Conservation (phyloP, 2,888 invertebrate species). For the Epinotia nisella region DNA sequence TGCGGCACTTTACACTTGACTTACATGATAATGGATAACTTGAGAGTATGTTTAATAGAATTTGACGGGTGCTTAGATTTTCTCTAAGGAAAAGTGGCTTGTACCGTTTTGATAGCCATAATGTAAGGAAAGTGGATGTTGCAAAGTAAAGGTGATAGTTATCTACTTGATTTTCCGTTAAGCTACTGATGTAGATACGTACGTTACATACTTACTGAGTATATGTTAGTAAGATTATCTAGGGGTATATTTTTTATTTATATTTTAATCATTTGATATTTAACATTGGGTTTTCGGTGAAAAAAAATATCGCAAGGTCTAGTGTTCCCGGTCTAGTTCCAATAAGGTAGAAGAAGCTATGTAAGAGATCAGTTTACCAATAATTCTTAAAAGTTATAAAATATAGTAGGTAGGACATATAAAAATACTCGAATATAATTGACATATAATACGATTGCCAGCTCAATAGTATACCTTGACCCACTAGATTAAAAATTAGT, state of each 20-base stretch:
- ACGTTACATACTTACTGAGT: not conserved
- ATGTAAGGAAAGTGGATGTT: conserved; percentile 17
- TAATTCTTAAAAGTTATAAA: too few species aligned
- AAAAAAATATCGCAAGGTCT: too few species aligned
- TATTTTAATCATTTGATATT: not conserved
- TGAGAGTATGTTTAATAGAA: conserved; percentile 32
- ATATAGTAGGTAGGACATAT: too few species aligned
- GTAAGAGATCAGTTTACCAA: too few species aligned
- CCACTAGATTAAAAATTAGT: too few species aligned
- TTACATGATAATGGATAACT: conserved; percentile 36
- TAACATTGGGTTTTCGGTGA: too few species aligned
- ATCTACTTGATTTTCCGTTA: not conserved
- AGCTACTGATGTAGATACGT: not conserved
- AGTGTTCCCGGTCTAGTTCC: too few species aligned
- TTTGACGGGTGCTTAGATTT: conserved; percentile 25
- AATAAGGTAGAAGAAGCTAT: too few species aligned
- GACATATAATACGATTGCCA: too few species aligned
- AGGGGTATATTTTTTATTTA: not conserved
- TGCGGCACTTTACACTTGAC: conserved; percentile 49
- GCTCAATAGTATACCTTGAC: too few species aligned
- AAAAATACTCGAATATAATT: too few species aligned
- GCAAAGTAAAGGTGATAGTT: not conserved
- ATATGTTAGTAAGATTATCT: not conserved
- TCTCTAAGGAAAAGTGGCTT: conserved; percentile 22
- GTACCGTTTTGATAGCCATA: conserved; percentile 29